Evolutionary conservation across 2,113 vertebrate species (phyloP).

Genomic region (Etheostoma cragini): DNA sequence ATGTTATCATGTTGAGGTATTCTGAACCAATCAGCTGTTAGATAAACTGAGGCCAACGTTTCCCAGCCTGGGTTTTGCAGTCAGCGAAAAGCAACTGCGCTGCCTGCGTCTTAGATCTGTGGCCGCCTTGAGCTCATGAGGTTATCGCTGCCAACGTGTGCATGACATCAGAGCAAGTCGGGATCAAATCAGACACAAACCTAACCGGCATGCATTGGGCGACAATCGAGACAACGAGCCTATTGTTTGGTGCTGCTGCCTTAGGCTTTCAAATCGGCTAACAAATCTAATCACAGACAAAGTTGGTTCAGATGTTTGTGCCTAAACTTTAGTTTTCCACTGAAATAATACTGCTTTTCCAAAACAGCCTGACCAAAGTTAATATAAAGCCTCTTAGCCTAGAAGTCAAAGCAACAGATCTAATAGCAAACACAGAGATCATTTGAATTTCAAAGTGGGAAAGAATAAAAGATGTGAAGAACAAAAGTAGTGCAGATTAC

Average conservation of each 20-base stretch:
- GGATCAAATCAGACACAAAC: too few relatives aligned
- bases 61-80: too few relatives aligned
- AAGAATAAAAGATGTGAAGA: background rate
- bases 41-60: too few relatives aligned
- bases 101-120: too few relatives aligned
- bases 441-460: background rate
- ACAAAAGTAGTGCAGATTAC: background rate
- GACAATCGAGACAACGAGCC: too few relatives aligned
- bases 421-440: background rate
- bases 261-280: constrained; percentile 28
- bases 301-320: background rate
- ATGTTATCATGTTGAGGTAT: too few relatives aligned
- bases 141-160: too few relatives aligned
- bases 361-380: background rate
- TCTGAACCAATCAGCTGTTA: too few relatives aligned
- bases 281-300: constrained; percentile 19
- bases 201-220: too few relatives aligned
- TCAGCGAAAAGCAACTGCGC: too few relatives aligned
- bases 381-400: background rate
- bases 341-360: background rate
- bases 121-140: too few relatives aligned
- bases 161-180: too few relatives aligned
- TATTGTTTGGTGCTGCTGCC: constrained; percentile 34
- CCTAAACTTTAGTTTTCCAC: background rate
- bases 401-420: background rate